Evolutionary conservation across 2,888 invertebrate species (phyloP).

Genomic region (Aporophyla nigra): DNA sequence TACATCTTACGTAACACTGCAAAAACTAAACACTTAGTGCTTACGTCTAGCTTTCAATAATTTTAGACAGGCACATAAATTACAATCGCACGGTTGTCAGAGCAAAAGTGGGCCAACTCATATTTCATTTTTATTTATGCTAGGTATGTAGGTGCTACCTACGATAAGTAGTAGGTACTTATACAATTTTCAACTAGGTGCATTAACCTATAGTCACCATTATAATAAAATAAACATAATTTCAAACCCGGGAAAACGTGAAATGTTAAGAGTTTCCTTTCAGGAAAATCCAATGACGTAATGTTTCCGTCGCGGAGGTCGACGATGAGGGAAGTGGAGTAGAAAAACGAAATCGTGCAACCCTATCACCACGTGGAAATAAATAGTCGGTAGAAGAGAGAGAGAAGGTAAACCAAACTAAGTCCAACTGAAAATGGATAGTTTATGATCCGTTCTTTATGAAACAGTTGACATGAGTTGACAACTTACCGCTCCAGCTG

Average conservation of each 20-base stretch:
- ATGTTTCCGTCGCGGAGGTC: conserved; percentile 44
- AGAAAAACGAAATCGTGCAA: conserved; percentile 23
- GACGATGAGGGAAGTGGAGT: conserved; percentile 17
- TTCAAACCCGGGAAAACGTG: conserved; percentile 27
- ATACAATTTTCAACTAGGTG: neutral
- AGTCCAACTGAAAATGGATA: neutral
- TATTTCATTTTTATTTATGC: conserved; percentile 18
- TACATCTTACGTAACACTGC: conserved; percentile 77
- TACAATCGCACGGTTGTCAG: conserved; percentile 13
- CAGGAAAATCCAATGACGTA: conserved; percentile 46
- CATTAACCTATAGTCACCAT: neutral
- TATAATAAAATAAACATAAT: conserved; percentile 35
- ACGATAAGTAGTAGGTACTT: neutral
- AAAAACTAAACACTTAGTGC: conserved; percentile 60
- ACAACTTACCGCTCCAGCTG: no score
- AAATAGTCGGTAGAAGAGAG: neutral
- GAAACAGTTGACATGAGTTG: neutral
- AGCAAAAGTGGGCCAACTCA: conserved; percentile 13
- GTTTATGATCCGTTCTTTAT: neutral
- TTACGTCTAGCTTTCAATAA: conserved; percentile 34
- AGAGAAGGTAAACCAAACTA: neutral
- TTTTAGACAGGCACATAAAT: conserved; percentile 15
- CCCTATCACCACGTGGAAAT: conserved; percentile 10
- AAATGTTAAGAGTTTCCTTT: conserved; percentile 42
- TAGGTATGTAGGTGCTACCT: neutral